Base-by-base conservation (phyloP, 2,113 vertebrate species). In the Gymnarchus niloticus region DNA sequence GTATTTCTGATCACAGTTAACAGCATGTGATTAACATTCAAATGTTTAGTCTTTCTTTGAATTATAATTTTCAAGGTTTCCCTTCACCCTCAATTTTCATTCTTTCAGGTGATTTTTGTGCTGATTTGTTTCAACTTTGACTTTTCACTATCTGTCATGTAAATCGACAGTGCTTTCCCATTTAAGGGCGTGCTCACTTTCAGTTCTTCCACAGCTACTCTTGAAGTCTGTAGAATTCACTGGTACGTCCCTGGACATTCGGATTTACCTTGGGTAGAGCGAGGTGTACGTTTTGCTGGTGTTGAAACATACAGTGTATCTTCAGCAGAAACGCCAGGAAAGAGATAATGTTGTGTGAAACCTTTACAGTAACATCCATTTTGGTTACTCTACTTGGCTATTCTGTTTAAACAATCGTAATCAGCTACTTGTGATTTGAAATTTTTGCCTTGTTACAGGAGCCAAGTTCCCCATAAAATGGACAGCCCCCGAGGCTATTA, bases 401-500 rank as follows among this genome's bases (percentile, higher is more conserved):
- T 23, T 51, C 77, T 25, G n/a, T 81, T 51, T 17, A 12, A 51
- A 48, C 10, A 4, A 21, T 25, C 3, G n/a, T 10, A 19, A 48
- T 82, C 9, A 33, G n/a, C 19, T 65, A 2, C 25, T n/a, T n/a
- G 7, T 65, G 7, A 65, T 7, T 65, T 0, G 0, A 54, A 28
- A 7, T 10, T 19, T 14, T 54, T 82, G 6, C n/a, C 37, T 28
- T 82, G 21, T 84, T 61, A 2, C 87, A 99, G 97, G 98, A 90
- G 96, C 98, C 84, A 99, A 99, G 88, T 99, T 99, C 89, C 97
- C 98, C 52, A 99, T 99, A 69, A 99, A 99, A 88, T 99, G 98
- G 98, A 99, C 97, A 0, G 96, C 98, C 85, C 98, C 98, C 10
- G 98, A 99, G 88, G 98, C 98, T 46, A 98, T 99, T 87, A 97